Evolutionary conservation across 2,797 vertebrate genomes (phyloP).

Genomic region (Amblyopsis hoosieri): DNA sequence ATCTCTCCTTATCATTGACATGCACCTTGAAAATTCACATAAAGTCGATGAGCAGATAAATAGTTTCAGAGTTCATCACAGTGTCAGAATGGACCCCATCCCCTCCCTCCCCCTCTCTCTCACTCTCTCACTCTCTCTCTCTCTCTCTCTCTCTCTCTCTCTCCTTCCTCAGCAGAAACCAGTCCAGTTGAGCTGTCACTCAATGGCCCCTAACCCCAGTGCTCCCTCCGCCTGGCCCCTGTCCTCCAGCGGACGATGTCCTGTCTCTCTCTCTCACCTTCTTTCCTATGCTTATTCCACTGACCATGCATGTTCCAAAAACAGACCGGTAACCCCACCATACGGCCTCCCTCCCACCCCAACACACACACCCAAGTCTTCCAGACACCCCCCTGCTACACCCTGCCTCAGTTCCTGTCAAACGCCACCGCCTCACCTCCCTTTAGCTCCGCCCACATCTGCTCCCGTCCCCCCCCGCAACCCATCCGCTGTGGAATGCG

Average conservation of each 20-base stretch:
- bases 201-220: constrained; percentile 42
- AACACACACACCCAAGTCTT: not conserved
- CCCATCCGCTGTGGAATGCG: constrained; percentile 63
- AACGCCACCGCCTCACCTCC: constrained; percentile 66
- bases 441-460: constrained; percentile 60
- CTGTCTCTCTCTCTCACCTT: constrained; percentile 80
- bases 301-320: constrained; percentile 89
- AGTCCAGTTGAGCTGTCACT: constrained; percentile 82
- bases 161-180: constrained; percentile 73
- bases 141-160: constrained; percentile 21
- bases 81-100: not conserved
- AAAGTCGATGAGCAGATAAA: no score
- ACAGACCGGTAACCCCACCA: constrained; percentile 82
- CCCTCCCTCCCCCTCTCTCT: not conserved
- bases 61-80: no score
- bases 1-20: not conserved
- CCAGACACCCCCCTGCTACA: constrained; percentile 30
- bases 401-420: constrained; percentile 64
- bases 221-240: not conserved
- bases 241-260: constrained; percentile 56
- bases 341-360: constrained; percentile 15
- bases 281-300: constrained; percentile 84
- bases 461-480: constrained; percentile 28
- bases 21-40: no score
- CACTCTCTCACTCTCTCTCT: constrained; percentile 21